phyloP scores from a whole-genome alignment of 2,888 invertebrate species.

The Caenorhabditis zanzibari region DNA sequence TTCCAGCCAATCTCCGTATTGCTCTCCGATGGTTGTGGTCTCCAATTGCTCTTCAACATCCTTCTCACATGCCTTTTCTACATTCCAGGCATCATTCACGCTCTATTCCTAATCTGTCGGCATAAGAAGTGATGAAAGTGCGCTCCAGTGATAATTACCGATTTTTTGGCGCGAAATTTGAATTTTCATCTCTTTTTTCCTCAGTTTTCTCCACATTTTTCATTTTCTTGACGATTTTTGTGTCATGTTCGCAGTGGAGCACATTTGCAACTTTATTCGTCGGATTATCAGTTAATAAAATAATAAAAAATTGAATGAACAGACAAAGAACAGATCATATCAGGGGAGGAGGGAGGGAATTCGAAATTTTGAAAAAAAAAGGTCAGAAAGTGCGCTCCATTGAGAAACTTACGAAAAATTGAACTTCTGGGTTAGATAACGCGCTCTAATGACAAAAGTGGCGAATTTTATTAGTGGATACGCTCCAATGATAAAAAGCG shows the following conservation, averaged over 20 bases:
- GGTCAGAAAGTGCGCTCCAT: no score
- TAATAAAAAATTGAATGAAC: neutral
- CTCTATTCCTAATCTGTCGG: conserved; percentile 43
- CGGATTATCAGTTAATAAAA: neutral
- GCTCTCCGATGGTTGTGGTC: conserved; percentile 43
- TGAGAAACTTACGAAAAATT: no score
- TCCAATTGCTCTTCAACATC: conserved; percentile 41
- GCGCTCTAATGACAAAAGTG: no score
- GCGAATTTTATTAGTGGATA: no score
- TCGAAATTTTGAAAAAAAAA: neutral
- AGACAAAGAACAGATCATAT: no score
- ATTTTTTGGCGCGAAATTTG: conserved; percentile 1
- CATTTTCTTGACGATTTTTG: neutral
- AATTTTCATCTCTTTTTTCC: neutral
- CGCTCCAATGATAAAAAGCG: no score
- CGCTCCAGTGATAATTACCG: neutral
- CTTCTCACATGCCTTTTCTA: conserved; percentile 61
- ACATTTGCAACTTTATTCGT: neutral
- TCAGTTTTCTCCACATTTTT: neutral
- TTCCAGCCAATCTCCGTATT: conserved; percentile 60
- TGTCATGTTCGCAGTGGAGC: neutral
- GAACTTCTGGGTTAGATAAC: no score
- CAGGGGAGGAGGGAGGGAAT: neutral
- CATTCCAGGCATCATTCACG: conserved; percentile 62
- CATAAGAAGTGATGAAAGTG: conserved; percentile 30